Evolutionary conservation across 1,140 invertebrate genomes (phyloP), one percentile per base, ranked within the genome.

Genomic region (Papilio helenus): DNA sequence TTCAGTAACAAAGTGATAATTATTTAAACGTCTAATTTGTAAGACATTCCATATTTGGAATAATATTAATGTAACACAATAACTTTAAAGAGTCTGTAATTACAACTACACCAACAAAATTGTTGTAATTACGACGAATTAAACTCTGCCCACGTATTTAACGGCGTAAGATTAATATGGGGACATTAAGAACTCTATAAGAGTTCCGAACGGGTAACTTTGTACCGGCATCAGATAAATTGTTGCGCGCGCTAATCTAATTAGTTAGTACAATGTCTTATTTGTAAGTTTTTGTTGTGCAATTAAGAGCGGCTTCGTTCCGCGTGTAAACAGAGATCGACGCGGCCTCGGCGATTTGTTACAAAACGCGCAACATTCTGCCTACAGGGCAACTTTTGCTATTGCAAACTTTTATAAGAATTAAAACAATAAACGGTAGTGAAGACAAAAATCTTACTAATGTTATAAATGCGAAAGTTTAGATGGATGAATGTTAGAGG

Each of bases 221-320:
- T n/a, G 29, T 78, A 80, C 44, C 58, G 72, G 72, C 82, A 80
- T 68, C 68, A 80, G 79, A 92, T 91, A 89, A 93, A 92, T 90
- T 86, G 87, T 86, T 81, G 84, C 81, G 85, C 88, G 87, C 65
- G 86, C 86, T 91, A 91, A 92, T 92, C 89, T 93, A 92, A 93
- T 92, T 93, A 92, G 86, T 92, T 91, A 93, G 85, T 87, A 80
- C 88, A 89, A 92, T 88, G 90, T 91, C 91, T 93, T 92, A 92
- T 89, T 93, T 89, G 87, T 89, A 86, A 87, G 84, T 89, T 91
- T 90, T 91, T 90, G 89, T 92, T 88, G 84, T 80, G 86, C 90
- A 90, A 92, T 89, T 90, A 90, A 91, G 82, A 71, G 80, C 84
- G 80, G 82, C 79, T 86, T 82, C 84, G 87, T 84, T 88, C 79